Percentiles rank a stretch among this genome's conserved stretches.
These are phyloP conservation scores for Delichon dasypus DNA, from an alignment of 2,797 vertebrate species.

Conservation along the genomic window DNA sequence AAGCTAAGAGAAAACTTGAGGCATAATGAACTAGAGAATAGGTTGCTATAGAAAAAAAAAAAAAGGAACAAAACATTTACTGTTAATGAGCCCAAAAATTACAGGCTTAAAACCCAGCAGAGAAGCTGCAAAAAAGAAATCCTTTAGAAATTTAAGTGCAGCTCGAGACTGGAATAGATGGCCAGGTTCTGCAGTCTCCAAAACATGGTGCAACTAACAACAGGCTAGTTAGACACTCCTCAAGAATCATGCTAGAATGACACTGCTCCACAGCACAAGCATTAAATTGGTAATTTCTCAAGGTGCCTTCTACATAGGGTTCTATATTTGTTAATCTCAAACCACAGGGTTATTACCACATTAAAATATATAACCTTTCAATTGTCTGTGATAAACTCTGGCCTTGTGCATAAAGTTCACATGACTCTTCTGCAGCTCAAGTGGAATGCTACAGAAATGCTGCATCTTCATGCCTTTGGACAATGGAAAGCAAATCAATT, in stretches of 20 bases:
- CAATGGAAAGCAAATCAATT: background rate
- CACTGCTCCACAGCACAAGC: background rate
- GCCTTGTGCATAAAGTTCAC: background rate
- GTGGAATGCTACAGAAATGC: background rate
- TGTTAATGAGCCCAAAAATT: background rate
- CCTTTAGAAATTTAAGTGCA: background rate
- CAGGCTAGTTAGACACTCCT: background rate
- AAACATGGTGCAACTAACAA: background rate
- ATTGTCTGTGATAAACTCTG: background rate
- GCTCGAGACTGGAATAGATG: background rate
- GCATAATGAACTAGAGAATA: background rate
- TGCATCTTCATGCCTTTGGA: background rate
- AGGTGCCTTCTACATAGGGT: background rate
- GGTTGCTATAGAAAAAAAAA: background rate
- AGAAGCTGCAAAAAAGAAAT: background rate
- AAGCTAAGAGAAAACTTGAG: background rate
- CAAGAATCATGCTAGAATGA: rapidly evolving
- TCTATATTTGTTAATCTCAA: background rate
- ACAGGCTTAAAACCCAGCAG: background rate
- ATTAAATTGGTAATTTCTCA: background rate
- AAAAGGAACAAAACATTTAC: background rate
- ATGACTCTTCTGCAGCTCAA: background rate
- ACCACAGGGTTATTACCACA: background rate
- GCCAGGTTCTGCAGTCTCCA: background rate
- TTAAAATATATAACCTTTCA: background rate